Conservation (phyloP, 2,888 invertebrate species). For the Thymelicus lineola region DNA sequence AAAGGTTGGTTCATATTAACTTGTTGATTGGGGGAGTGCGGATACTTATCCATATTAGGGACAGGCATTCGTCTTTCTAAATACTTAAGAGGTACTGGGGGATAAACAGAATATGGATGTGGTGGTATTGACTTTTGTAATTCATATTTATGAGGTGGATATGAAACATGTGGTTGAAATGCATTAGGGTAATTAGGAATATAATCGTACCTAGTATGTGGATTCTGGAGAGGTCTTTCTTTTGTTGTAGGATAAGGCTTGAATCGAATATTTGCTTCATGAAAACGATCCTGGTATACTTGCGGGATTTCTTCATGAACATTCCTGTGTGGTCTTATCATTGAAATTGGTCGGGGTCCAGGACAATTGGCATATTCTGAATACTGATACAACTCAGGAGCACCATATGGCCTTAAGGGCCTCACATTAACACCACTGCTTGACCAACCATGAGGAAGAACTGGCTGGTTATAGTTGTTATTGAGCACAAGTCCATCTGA, state of each 20-base stretch:
- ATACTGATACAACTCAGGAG: slow-evolving; percentile 71
- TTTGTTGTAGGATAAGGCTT: slow-evolving; percentile 76
- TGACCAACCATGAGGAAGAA: slow-evolving; percentile 65
- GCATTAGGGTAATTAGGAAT: slow-evolving; percentile 70
- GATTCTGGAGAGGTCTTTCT: slow-evolving; percentile 71
- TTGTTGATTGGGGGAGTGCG: slow-evolving; percentile 64
- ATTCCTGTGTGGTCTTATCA: slow-evolving; percentile 61
- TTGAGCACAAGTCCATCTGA: slow-evolving; percentile 67
- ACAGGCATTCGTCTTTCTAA: slow-evolving; percentile 69
- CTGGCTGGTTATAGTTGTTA: slow-evolving; percentile 60
- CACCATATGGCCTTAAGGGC: slow-evolving; percentile 63
- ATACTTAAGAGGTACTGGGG: slow-evolving; percentile 68
- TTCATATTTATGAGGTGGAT: slow-evolving; percentile 71
- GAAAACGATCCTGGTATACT: slow-evolving; percentile 67
- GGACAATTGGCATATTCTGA: slow-evolving; percentile 70
- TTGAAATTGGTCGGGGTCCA: slow-evolving; percentile 63
- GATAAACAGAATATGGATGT: slow-evolving; percentile 67
- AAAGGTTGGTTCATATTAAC: slow-evolving; percentile 63
- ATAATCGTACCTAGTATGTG: slow-evolving; percentile 79
- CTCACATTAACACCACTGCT: slow-evolving; percentile 59
- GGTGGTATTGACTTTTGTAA: slow-evolving; percentile 65
- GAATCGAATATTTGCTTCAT: slow-evolving; percentile 69
- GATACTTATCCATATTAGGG: slow-evolving; percentile 67
- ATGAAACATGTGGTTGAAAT: slow-evolving; percentile 67
- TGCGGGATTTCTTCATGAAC: slow-evolving; percentile 66